Percentiles rank a stretch among this genome's conserved stretches.
phyloP scores from a whole-genome alignment of 2,888 invertebrate species.

The Pterobdella sp. region DNA sequence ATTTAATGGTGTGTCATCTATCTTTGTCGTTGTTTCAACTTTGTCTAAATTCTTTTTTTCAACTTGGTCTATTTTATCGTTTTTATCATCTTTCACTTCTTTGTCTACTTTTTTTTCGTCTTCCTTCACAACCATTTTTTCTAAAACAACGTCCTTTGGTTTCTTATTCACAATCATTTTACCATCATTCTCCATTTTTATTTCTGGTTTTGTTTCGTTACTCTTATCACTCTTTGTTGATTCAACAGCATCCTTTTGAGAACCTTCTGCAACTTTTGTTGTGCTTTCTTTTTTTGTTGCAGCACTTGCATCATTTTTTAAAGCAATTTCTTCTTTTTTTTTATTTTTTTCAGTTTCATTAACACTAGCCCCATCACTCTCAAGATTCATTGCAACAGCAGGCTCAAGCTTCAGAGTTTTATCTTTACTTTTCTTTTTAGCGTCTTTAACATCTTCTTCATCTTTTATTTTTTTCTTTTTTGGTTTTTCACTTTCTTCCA shows the following conservation, averaged over 20 bases:
- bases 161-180: background rate
- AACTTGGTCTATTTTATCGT: background rate
- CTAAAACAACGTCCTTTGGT: background rate
- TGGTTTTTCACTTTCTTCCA: background rate
- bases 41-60: background rate
- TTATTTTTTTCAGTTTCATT: background rate
- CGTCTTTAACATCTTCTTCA: background rate
- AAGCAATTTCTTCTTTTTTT: background rate
- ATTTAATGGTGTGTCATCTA: no score
- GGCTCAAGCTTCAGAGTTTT: background rate
- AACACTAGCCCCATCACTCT: background rate
- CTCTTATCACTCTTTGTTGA: no score
- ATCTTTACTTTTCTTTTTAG: background rate
- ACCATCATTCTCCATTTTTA: background rate
- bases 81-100: background rate
- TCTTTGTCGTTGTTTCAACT: no score
- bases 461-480: background rate
- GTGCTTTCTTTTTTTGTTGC: no score
- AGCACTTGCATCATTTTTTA: background rate
- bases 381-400: background rate
- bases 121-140: background rate
- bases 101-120: background rate
- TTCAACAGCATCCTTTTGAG: background rate
- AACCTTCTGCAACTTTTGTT: no score
- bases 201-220: no score